Conservation (phyloP, 2,113 vertebrate species). For the Mesembrinibis cayennensis region DNA sequence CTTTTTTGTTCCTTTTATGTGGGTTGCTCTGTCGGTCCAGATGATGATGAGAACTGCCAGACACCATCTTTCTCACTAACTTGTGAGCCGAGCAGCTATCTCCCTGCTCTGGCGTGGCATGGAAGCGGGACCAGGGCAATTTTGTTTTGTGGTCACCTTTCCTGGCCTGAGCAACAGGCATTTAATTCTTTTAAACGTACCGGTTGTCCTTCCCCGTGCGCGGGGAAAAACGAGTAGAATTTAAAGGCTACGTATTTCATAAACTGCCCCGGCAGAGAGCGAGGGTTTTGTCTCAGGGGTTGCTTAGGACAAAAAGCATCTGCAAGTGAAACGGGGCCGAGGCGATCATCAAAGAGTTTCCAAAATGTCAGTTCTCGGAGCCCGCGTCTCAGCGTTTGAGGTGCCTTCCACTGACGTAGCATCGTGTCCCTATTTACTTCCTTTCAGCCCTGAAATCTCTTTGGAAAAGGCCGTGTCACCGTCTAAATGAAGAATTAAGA, state of each 20-base stretch:
- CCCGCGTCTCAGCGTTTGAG: not conserved
- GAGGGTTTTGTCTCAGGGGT: not conserved
- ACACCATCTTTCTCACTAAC: constrained; percentile 63
- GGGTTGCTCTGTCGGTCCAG: constrained; percentile 50
- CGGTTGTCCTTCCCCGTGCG: not conserved
- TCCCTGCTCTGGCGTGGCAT: not conserved
- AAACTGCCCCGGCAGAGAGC: not conserved
- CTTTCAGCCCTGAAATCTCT: not conserved
- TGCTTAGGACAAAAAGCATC: not conserved
- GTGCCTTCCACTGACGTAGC: not conserved
- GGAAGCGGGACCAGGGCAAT: constrained; percentile 5
- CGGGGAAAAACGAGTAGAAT: not conserved
- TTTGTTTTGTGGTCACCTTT: constrained; percentile 37
- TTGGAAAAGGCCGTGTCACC: not conserved
- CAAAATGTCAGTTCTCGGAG: not conserved
- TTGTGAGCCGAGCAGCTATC: constrained; percentile 16
- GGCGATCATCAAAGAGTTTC: not conserved
- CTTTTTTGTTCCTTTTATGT: constrained; percentile 69
- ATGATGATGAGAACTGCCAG: constrained; percentile 65
- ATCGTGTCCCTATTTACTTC: not conserved
- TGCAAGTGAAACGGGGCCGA: not conserved
- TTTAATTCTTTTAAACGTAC: not conserved
- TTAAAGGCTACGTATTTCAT: not conserved
- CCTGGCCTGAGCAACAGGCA: not conserved
- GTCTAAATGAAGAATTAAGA: not conserved